Evolutionary conservation across 2,888 invertebrate genomes (phyloP), one percentile per base, ranked within the genome.

Genomic region (Allacma fusca): DNA sequence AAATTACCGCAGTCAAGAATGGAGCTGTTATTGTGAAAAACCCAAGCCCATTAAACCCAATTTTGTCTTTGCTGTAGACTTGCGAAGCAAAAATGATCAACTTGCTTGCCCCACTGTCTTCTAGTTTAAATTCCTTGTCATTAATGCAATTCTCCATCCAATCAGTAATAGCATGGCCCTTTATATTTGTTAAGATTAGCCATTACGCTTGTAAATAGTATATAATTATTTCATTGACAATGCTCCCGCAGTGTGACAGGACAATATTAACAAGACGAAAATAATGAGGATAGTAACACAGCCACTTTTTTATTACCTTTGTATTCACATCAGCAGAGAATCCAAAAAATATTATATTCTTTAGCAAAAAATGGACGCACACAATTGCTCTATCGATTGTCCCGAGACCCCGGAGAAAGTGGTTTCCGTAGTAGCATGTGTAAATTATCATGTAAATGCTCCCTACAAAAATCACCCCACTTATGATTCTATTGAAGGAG

Each of bases 51-150:
- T 40, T 68, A 23, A 68, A 68, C 16, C 68, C 68, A 21, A 68
- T 40, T 1, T 26, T n/a, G 2, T 68, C 68, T 68, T 40, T 34
- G 13, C n/a, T n/a, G 21, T 68, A 68, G 16, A 68, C 43, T 19
- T 68, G 34, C 4, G 68, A 34, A 1, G 68, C 40, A n/a, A 68
- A 68, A 68, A 68, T 68, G 5, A 40, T 23, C n/a, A 68, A n/a
- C n/a, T 40, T 68, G 26, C 9, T 68, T n/a, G n/a, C n/a, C n/a
- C n/a, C n/a, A n/a, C n/a, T n/a, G n/a, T n/a, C n/a, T n/a, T n/a
- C 26, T 13, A 5, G 19, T 40, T 1, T 1, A 19, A 9, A 2
- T 40, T 23, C 21, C 40, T 1, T 64, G 13, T 64, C 64, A 2
- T 12, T 12, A 64, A 19, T n/a, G 16, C n/a, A n/a, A n/a, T 34